phyloP scores from a whole-genome alignment of 2,797 vertebrate genomes.

The Sebastes wilsoni region DNA sequence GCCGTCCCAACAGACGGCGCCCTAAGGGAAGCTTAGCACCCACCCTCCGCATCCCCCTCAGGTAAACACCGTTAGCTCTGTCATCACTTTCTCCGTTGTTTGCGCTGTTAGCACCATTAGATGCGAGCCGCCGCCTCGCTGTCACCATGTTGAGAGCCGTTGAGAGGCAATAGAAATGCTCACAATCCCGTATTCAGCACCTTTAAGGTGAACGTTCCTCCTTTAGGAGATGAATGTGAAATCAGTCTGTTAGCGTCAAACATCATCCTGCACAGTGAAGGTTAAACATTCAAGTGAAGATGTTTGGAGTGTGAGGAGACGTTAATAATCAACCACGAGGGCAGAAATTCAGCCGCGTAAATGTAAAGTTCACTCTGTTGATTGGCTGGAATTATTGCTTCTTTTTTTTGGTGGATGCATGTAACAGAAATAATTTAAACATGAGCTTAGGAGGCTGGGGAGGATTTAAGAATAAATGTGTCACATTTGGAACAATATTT shows the following conservation, averaged over 20 bases:
- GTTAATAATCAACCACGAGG: not conserved
- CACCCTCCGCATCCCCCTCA: too few relatives aligned
- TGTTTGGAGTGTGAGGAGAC: not conserved
- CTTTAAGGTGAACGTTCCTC: not conserved
- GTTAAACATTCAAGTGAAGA: not conserved
- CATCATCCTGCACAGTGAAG: not conserved
- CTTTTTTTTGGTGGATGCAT: not conserved
- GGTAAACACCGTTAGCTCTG: too few relatives aligned
- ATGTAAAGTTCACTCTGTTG: not conserved
- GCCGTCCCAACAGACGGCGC: too few relatives aligned
- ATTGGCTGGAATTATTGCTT: not conserved
- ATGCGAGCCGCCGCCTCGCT: too few relatives aligned
- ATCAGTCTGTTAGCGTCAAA: too few relatives aligned
- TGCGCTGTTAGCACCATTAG: not conserved
- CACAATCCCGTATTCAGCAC: too few relatives aligned
- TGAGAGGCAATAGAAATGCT: not conserved
- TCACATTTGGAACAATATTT: constrained; percentile 1
- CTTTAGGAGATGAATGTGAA: not conserved
- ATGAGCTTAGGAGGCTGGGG: not conserved
- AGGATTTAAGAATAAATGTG: constrained; percentile 7
- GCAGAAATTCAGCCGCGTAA: not conserved
- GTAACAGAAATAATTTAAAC: constrained; percentile 5
- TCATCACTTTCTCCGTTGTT: not conserved
- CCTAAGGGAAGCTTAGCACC: too few relatives aligned
- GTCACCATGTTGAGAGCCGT: too few relatives aligned